Evolutionary conservation across 1,140 invertebrate genomes (phyloP).

Genomic region (Drosophila burlai): DNA sequence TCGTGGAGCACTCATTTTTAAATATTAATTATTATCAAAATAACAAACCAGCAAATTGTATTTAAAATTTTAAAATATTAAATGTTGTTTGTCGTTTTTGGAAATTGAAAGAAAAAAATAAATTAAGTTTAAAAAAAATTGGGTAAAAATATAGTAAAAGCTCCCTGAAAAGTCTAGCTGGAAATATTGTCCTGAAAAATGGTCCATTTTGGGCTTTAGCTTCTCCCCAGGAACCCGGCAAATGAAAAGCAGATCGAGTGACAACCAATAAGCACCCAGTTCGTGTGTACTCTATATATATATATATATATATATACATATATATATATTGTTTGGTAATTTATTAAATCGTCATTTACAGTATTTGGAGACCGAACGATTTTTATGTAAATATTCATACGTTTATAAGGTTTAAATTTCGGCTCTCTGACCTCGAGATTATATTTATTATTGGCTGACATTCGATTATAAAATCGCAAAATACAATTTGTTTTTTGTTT

Average conservation of each 20-base stretch:
- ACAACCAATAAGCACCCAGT: not conserved
- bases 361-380: slow-evolving; percentile 53
- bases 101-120: too few species aligned
- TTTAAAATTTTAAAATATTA: too few species aligned
- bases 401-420: slow-evolving; percentile 47
- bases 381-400: slow-evolving; percentile 46
- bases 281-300: slow-evolving; percentile 32
- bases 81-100: too few species aligned
- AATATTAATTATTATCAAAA: too few species aligned
- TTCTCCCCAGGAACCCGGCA: not conserved
- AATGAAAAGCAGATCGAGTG: not conserved
- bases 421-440: slow-evolving; percentile 33
- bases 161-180: not conserved
- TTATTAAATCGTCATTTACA: slow-evolving; percentile 54
- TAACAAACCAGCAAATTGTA: too few species aligned
- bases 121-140: too few species aligned
- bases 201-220: not conserved
- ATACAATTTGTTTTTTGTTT: slow-evolving; percentile 28
- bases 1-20: too few species aligned
- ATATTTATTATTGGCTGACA: slow-evolving; percentile 53
- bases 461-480: slow-evolving; percentile 49
- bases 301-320: not conserved
- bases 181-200: not conserved
- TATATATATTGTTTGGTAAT: slow-evolving; percentile 43
- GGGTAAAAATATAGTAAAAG: not conserved